phyloP scores from a whole-genome alignment of 2,888 invertebrate species.

The Syritta pipiens region DNA sequence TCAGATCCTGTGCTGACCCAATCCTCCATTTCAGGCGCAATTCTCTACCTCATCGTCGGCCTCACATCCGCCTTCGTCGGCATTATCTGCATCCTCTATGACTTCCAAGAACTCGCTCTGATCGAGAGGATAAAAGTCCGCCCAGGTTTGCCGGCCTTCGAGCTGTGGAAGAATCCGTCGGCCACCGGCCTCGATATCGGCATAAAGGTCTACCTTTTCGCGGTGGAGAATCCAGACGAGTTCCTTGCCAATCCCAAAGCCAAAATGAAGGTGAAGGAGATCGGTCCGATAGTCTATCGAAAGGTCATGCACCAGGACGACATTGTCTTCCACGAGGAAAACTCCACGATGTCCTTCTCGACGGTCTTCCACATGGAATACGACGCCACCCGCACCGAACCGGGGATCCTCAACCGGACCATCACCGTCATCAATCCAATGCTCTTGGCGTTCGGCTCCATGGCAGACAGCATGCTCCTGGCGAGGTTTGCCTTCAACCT shows the following conservation, averaged over 20 bases:
- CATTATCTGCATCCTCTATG: conserved; percentile 30
- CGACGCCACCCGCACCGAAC: conserved; percentile 81
- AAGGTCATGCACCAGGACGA: conserved; percentile 41
- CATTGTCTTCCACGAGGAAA: conserved; percentile 59
- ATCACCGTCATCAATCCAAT: conserved; percentile 76
- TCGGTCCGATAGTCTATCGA: conserved; percentile 82
- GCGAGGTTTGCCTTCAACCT: conserved; percentile 45
- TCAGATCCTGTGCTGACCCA: neutral
- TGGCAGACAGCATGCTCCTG: conserved; percentile 37
- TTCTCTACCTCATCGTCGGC: conserved; percentile 28
- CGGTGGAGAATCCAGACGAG: conserved; percentile 86
- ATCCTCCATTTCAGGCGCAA: conserved; percentile 1
- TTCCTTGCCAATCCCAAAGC: conserved; percentile 83
- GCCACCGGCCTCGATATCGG: conserved; percentile 82
- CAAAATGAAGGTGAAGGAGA: conserved; percentile 84
- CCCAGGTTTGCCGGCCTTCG: conserved; percentile 43
- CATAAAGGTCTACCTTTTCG: conserved; percentile 85
- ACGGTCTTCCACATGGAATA: conserved; percentile 74
- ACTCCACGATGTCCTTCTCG: conserved; percentile 79
- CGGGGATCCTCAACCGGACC: conserved; percentile 81
- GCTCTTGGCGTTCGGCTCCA: conserved; percentile 49
- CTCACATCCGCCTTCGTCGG: neutral
- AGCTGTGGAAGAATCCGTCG: conserved; percentile 81
- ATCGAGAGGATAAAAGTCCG: conserved; percentile 55
- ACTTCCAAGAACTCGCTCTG: conserved; percentile 48